Conservation (phyloP, 2,113 vertebrate genomes). For the Chascanopsetta lugubris region DNA sequence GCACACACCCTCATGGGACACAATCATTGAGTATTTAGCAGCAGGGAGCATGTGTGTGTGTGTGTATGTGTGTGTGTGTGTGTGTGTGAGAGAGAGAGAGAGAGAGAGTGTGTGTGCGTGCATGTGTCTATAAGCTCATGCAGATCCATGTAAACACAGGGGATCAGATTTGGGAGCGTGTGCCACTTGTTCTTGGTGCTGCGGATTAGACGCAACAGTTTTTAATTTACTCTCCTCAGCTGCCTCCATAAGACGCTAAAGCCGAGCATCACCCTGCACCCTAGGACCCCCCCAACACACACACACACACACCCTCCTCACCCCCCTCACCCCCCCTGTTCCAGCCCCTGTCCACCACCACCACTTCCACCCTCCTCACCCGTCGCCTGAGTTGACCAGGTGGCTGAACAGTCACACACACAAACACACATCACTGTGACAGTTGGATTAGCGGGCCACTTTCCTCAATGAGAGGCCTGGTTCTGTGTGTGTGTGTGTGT, state of each 20-base stretch:
- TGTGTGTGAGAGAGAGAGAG: constrained; percentile 18
- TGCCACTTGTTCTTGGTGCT: constrained; percentile 71
- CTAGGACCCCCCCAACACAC: neutral
- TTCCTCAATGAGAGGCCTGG: constrained; percentile 59
- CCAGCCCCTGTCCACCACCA: no score
- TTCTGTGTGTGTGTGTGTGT: constrained; percentile 10
- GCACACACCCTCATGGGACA: constrained; percentile 29
- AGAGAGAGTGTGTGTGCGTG: constrained; percentile 36
- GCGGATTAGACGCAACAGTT: constrained; percentile 72
- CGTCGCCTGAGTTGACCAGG: constrained; percentile 54
- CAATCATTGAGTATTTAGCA: constrained; percentile 57
- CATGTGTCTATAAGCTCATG: constrained; percentile 57
- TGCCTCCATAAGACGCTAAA: constrained; percentile 62
- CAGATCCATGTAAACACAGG: constrained; percentile 65
- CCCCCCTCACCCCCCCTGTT: neutral
- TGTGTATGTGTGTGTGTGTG: constrained; percentile 35
- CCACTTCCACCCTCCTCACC: constrained; percentile 9
- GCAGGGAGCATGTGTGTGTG: constrained; percentile 34
- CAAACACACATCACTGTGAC: constrained; percentile 47
- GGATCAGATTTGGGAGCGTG: constrained; percentile 72
- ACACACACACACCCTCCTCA: neutral
- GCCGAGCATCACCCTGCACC: constrained; percentile 4
- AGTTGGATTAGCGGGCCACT: constrained; percentile 69
- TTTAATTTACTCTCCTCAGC: constrained; percentile 74
- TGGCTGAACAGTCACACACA: constrained; percentile 62